These are phyloP conservation scores for Podarcis raffonei DNA, from an alignment of 2,113 vertebrate species.

Conservation along the genomic window DNA sequence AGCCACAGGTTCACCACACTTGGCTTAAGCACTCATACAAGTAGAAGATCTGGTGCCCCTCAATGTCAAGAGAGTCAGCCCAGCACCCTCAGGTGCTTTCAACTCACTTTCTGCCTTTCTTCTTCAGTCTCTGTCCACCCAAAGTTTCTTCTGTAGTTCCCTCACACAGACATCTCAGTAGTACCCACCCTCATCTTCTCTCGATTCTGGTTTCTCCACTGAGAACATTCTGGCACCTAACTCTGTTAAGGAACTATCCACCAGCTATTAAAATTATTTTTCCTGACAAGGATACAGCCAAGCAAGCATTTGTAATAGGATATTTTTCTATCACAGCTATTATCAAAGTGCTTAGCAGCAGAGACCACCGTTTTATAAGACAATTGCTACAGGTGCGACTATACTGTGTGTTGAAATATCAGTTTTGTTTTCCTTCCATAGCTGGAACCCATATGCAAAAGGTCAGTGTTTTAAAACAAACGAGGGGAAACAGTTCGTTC, in stretches of 20 bases:
- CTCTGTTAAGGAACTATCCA: not conserved
- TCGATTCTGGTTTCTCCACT: not conserved
- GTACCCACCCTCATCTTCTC: no score
- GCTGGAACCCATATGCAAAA: conserved; percentile 66
- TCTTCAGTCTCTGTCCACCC: no score
- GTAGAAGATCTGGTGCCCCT: not conserved
- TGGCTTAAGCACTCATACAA: no score
- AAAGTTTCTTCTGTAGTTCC: no score
- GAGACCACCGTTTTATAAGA: conserved; percentile 65
- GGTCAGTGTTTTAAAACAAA: conserved; percentile 70
- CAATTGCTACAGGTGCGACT: conserved; percentile 57
- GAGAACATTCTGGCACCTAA: not conserved
- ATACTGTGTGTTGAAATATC: conserved; percentile 68
- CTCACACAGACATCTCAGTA: no score
- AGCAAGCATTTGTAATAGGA: not conserved
- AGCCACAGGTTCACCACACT: no score
- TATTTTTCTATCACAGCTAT: conserved; percentile 32
- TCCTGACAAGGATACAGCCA: not conserved
- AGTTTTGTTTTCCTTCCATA: conserved; percentile 68
- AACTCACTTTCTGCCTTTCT: not conserved
- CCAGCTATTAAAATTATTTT: not conserved
- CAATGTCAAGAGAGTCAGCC: not conserved
- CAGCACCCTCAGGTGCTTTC: not conserved
- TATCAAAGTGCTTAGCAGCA: conserved; percentile 68
- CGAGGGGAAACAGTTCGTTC: conserved; percentile 70